phyloP scores from a whole-genome alignment of 2,888 invertebrate genomes.

The Seira musarum region DNA sequence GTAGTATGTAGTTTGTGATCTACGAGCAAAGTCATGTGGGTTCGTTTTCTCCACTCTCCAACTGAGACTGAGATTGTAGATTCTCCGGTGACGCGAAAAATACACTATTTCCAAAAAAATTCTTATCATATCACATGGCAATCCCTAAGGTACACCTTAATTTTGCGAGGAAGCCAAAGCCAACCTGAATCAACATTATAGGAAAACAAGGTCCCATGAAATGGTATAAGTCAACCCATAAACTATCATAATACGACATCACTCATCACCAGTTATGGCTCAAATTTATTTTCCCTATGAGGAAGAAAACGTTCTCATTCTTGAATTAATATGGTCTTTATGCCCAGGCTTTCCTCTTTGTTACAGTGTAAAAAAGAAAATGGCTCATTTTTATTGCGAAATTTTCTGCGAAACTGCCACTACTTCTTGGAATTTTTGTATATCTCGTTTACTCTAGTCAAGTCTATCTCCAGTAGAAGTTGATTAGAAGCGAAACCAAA shows the following conservation, averaged over 20 bases:
- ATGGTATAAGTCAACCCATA: background rate
- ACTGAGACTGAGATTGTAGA: too few species aligned
- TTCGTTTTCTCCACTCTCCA: too few species aligned
- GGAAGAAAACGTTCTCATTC: conserved; percentile 43
- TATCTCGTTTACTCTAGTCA: too few species aligned
- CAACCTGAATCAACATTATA: background rate
- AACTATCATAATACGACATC: conserved; percentile 28
- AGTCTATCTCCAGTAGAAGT: too few species aligned
- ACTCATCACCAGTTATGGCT: conserved; percentile 48
- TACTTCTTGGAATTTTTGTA: background rate
- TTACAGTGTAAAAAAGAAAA: background rate
- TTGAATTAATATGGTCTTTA: conserved; percentile 30
- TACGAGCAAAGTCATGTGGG: background rate
- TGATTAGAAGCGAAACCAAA: too few species aligned
- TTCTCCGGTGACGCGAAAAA: too few species aligned
- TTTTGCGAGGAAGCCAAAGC: background rate
- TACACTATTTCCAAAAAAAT: too few species aligned
- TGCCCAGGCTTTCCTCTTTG: background rate
- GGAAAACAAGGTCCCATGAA: background rate
- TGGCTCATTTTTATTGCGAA: background rate
- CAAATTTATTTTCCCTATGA: conserved; percentile 58
- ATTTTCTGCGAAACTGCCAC: background rate
- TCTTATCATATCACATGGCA: too few species aligned
- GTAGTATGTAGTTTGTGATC: background rate
- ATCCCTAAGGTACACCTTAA: too few species aligned